Base-by-base conservation (phyloP, 1,140 invertebrate species). In the Drosophila ambigua region DNA sequence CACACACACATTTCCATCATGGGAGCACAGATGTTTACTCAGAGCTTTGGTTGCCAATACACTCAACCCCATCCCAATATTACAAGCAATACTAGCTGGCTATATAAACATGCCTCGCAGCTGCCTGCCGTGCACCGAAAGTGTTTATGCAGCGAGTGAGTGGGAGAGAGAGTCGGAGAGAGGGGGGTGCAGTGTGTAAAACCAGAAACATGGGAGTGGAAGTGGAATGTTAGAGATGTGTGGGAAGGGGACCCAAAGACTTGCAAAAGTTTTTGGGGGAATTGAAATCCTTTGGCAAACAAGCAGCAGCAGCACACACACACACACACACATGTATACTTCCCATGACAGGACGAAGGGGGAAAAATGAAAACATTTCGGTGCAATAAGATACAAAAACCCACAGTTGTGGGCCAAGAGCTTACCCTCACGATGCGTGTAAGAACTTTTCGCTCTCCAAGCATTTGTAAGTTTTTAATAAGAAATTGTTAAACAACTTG, bases 401-500 rank as follows among this genome's bases (percentile, higher is more conserved):
- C 82, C 82, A 59, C 65, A 75, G 50, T 85, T 87, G 79, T 39
- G 35, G 35, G 35, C 35, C 35, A 39, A 39, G 35, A 39, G 35
- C 35, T 39, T 39, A 39, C 35, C 35, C 35, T 67, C 72, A 76
- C 72, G 35, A 76, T 80, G 78, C 73, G 58, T 64, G 78, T 72
- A 62, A 55, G 61, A 83, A 83, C 57, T 85, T 87, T 67, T 69
- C 61, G 35, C 35, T 39, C 35, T 39, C 72, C 41, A 72, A 80
- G 72, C 68, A 65, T 77, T 63, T 51, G 60, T 64, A 82, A 88
- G 72, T 79, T 88, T 88, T 83, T 83, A 88, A 88, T 88, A 88
- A 88, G 78, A 88, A 88, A 88, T 83, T 88, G 80, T 88, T 88
- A 79, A 88, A 83, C 61, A 88, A 74, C 44, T 79, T 83, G 83